Base-by-base conservation (phyloP, 2,113 vertebrate species). In the Leiothrix lutea region DNA sequence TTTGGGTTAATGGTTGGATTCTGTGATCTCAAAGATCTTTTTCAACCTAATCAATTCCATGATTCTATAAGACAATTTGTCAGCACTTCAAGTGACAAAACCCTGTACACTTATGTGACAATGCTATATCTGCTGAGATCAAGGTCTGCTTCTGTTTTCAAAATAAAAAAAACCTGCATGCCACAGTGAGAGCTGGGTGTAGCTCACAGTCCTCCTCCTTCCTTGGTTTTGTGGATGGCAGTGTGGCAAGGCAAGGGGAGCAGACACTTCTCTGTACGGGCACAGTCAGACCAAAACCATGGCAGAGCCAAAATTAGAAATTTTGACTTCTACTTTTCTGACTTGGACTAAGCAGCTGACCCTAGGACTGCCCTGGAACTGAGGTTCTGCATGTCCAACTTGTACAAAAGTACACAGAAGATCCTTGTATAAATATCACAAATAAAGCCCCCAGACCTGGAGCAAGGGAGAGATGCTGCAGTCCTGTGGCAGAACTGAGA, bases 311-410 rank as follows among this genome's bases (percentile, higher is more conserved):
- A 77, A 93, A 92, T 73, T 58, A 90, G 79, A 90, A 92, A 14
- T 35, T 50, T 69, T 35, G 9, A 83, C 74, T 96, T 95, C 94
- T 58, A 54, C 82, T 94, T 93, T 93, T 92, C 38, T 73, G 60
- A 25, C 23, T 65, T 0, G 0, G 16, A 54, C 21, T 29, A 47
- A 90, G 12, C 8, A 33, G 24, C 42, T 2, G 3, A 53, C 28
- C 14, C 33, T 38, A 42, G 35, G 35, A 21, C 44, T 51, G 28
- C 36, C 23, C 29, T 24, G 17, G 54, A 26, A 36, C 21, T 33
- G 12, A 3, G 6, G 25, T 56, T 71, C 44, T 79, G 14, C 13
- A 6, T 36, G 36, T 45, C 28, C 2, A 10, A 7, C 40, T 67
- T 0, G 0, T 16, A 36, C 5, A 44, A 64, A 78, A 48, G 17